Conservation (phyloP, 1,140 invertebrate species). For the Habropoda laboriosa region DNA sequence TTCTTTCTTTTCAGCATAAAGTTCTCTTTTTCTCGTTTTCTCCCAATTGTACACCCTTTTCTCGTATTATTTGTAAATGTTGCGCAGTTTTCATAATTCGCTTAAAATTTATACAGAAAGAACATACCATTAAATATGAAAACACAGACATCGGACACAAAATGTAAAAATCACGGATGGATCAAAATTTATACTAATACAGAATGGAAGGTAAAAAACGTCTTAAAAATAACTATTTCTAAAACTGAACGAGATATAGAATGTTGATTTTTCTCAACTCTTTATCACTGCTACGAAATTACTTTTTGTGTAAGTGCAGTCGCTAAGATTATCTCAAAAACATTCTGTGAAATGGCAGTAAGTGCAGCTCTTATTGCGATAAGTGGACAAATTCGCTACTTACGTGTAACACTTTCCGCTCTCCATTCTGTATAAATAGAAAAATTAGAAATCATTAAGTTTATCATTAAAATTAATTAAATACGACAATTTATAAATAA, state of each 20-base stretch:
- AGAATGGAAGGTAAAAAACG: too few species aligned
- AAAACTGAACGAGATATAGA: too few species aligned
- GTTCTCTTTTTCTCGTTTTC: not conserved
- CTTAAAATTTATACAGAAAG: not conserved
- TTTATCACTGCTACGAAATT: too few species aligned
- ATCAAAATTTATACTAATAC: conserved; percentile 30
- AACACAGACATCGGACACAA: not conserved
- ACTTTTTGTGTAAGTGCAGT: too few species aligned
- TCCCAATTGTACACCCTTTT: not conserved
- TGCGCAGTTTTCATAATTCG: conserved; percentile 16
- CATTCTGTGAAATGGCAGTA: too few species aligned
- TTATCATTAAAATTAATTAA: not conserved
- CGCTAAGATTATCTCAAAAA: too few species aligned
- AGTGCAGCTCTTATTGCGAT: too few species aligned
- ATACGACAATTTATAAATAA: conserved; percentile 21
- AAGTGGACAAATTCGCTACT: too few species aligned
- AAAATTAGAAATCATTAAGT: conserved; percentile 21
- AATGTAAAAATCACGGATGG: not conserved
- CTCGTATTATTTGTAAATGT: conserved; percentile 7
- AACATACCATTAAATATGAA: conserved; percentile 18
- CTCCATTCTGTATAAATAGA: conserved; percentile 66
- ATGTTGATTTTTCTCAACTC: too few species aligned
- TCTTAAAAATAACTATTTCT: too few species aligned
- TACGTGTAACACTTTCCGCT: too few species aligned
- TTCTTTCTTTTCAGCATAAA: not conserved